Conservation (phyloP, 2,888 invertebrate genomes). For the Lumbricus terrestris region DNA sequence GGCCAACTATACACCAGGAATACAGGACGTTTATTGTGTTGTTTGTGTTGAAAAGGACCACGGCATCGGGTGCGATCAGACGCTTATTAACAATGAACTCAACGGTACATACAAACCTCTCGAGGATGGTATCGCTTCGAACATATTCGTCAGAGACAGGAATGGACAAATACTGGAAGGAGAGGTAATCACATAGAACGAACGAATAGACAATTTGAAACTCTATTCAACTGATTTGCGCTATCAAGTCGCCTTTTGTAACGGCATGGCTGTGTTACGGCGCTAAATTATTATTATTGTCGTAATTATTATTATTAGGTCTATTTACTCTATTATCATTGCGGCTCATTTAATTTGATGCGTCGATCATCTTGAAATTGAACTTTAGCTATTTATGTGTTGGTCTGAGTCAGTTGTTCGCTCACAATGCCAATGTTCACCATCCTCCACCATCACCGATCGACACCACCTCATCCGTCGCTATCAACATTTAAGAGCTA, state of each 20-base stretch:
- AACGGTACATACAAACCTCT: slow-evolving; percentile 29
- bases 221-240: neutral
- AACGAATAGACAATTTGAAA: neutral
- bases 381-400: neutral
- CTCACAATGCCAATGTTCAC: neutral
- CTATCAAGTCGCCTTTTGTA: too few relatives aligned
- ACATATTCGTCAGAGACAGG: slow-evolving; percentile 33
- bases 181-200: slow-evolving; percentile 25
- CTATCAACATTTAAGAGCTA: neutral
- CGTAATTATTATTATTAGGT: too few relatives aligned
- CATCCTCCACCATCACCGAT: neutral
- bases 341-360: too few relatives aligned
- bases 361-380: too few relatives aligned
- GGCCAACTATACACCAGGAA: neutral
- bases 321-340: too few relatives aligned
- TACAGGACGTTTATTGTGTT: neutral
- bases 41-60: slow-evolving; percentile 31
- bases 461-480: neutral
- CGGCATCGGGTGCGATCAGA: slow-evolving; percentile 32
- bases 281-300: too few relatives aligned
- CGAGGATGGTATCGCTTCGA: slow-evolving; percentile 27
- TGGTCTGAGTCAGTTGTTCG: neutral
- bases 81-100: slow-evolving; percentile 20
- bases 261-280: too few relatives aligned
- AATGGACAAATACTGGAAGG: slow-evolving; percentile 27